Evolutionary conservation across 2,888 invertebrate genomes (phyloP).

Genomic region (Spicauda simplicius): DNA sequence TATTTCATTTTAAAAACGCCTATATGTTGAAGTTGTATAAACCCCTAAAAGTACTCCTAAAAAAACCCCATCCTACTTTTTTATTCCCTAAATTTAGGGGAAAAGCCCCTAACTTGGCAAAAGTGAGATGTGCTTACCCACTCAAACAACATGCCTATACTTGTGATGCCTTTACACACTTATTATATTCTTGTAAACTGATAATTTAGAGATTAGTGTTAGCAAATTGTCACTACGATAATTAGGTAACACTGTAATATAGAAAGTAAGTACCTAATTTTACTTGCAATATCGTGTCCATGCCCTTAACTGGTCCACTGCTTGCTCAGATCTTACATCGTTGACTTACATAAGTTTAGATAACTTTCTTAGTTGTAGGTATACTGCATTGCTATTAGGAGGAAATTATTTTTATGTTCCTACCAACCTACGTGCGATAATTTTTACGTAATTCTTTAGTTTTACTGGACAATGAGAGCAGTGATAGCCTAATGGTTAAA

Average conservation of each 20-base stretch:
- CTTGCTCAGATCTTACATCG: conserved; percentile 23
- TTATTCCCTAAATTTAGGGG: too few relatives aligned
- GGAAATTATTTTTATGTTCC: conserved; percentile 1
- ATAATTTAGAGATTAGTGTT: background rate
- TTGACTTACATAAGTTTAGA: conserved; percentile 24
- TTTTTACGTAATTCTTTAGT: background rate
- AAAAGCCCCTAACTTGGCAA: too few relatives aligned
- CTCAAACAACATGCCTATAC: too few relatives aligned
- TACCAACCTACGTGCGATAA: background rate
- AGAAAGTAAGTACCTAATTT: conserved; percentile 22
- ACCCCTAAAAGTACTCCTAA: too few relatives aligned
- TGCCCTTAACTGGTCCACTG: conserved; percentile 18
- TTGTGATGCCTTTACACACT: too few relatives aligned
- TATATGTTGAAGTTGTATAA: too few relatives aligned
- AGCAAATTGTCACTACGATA: background rate
- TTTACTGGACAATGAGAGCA: background rate
- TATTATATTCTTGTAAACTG: too few relatives aligned
- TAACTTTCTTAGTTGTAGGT: conserved; percentile 4
- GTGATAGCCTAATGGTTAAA: too few relatives aligned
- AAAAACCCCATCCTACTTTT: too few relatives aligned
- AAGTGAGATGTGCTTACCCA: too few relatives aligned
- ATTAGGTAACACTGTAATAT: conserved; percentile 13
- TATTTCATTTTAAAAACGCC: too few relatives aligned
- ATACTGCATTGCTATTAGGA: conserved; percentile 1
- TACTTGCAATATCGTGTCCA: conserved; percentile 8